Evolutionary conservation across 2,888 invertebrate species (phyloP), one percentile per base, ranked within the genome.

Genomic region (Apamea crenata): DNA sequence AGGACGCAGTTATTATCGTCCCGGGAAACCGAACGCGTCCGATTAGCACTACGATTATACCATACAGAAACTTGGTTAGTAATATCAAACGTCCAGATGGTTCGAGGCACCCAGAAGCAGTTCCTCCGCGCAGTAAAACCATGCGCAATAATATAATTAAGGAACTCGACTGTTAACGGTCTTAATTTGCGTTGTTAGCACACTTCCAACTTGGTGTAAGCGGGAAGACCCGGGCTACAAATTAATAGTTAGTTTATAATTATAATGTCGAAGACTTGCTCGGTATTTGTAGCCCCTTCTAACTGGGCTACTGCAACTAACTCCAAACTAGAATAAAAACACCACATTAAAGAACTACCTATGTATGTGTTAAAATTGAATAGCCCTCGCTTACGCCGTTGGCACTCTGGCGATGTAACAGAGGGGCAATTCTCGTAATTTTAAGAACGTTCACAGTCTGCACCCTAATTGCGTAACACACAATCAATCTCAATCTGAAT

Each of bases 181-280:
- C 66, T 67, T 84, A 85, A 82, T 82, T 82, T 84, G 82, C 72
- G 63, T 82, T 82, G 85, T 80, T 80, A 82, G 50, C 36, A 40
- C 63, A 69, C 85, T 73, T 63, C 59, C 59, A 80, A 82, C 65
- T 82, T 82, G 56, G 56, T 69, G 72, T 65, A n/a, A 84, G 50
- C 47, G 56, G 72, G 72, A 70, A 65, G 18, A 84, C n/a, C n/a
- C 69, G 0, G 32, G 68, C 63, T 73, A 50, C 32, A 78, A 82
- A 78, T 84, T 32, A 65, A 59, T 69, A 84, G 72, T 79, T 69
- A 50, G 16, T 40, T 68, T 59, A 44, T 71, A 53, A 36, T 40
- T 40, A 7, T 59, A 16, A 63, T 78, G 80, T 69, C 50, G 65
- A 79, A 65, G 40, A 65, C 63, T 73, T 36, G 44, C 47, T 59